Evolutionary conservation across 2,888 invertebrate species (phyloP), one percentile per base, ranked within the genome.

Genomic region (Pharmacophagus antenor): DNA sequence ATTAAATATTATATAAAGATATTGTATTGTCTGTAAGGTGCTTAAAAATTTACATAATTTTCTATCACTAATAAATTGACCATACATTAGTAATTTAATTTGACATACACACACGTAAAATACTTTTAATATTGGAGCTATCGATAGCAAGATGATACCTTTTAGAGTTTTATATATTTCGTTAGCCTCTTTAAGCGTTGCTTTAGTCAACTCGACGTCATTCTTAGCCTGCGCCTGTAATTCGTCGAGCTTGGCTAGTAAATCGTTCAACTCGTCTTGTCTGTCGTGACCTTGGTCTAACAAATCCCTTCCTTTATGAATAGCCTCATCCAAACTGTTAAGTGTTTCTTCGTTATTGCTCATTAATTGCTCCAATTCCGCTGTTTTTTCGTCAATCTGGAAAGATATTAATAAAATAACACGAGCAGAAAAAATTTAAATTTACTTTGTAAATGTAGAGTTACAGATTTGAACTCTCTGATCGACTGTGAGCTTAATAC

Each of bases 141-240:
- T 12, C 15, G 3, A 31, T 31, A 25, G 7, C 6, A 47, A 31
- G 47, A 25, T 17, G 25, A 77, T 78, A 94, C 94, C 92, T 80
- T 93, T 92, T 20, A 97, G 86, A 21, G 95, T 95, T 64, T 94
- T 92, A 63, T 95, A 93, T 0, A 97, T 97, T 56, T 94, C 93
- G 72, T 95, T 94, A 3, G 82, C 82, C 42, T 81, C 81, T 62
- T 81, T 82, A 7, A 83, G 67, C 2, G 82, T 84, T 0, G 79
- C 77, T 96, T 98, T 96, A 2, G 98, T 98, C 55, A 95, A 92
- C 59, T 94, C 92, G 0, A 98, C 96, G 2, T 98, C 98, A 55
- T 95, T 94, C 60, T 93, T 93, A 0, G 98, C 98, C 71, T 93
- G 94, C 4, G 92, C 94, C 56, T 94, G 93, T 0, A 95, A 93